A percentile compares a stretch with the other conserved stretches of the same genome.
These are phyloP conservation scores for Chelonus insularis DNA, from an alignment of 1,140 invertebrate genomes.

Conservation along the genomic window DNA sequence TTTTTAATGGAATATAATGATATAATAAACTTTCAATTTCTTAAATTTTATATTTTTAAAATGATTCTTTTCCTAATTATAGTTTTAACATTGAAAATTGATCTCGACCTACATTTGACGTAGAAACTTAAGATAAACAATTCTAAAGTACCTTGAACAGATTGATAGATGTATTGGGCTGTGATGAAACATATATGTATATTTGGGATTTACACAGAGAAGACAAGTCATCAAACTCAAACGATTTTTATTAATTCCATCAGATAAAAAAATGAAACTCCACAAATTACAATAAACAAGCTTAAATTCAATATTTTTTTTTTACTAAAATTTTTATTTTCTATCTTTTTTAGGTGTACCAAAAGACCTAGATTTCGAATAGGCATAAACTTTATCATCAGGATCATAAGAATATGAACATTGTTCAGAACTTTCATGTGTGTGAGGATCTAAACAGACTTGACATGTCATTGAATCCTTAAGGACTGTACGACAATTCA, in stretches of 20 bases:
- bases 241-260: background rate
- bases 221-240: background rate
- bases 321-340: background rate
- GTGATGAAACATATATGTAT: background rate
- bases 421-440: conserved; percentile 72
- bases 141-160: background rate
- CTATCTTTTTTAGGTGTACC: conserved; percentile 33
- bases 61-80: too few relatives aligned
- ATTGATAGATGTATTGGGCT: conserved; percentile 6
- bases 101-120: background rate
- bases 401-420: conserved; percentile 72
- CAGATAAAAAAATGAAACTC: background rate
- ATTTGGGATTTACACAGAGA: too few relatives aligned
- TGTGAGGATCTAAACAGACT: conserved; percentile 70
- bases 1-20: too few relatives aligned
- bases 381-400: conserved; percentile 70
- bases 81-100: background rate
- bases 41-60: too few relatives aligned
- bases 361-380: conserved; percentile 50
- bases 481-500: conserved; percentile 7
- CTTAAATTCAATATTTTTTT: background rate
- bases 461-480: conserved; percentile 68
- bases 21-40: too few relatives aligned
- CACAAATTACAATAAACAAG: too few relatives aligned
- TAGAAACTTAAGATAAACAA: conserved; percentile 6